Evolutionary conservation across 1,140 invertebrate species (phyloP).

Genomic region (Cydia amplana): DNA sequence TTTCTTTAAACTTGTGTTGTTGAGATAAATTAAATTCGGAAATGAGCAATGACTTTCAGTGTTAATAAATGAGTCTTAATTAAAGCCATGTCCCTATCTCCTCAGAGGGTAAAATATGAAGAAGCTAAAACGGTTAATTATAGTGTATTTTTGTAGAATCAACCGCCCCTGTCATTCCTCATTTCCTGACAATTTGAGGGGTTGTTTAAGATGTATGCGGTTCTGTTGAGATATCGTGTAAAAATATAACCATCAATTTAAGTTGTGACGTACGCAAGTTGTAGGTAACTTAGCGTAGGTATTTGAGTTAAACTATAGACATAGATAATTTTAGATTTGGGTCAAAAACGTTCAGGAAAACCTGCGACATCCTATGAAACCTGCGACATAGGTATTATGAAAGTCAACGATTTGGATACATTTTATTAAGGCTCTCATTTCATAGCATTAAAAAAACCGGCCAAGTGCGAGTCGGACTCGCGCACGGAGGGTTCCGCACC

Average conservation of each 20-base stretch:
- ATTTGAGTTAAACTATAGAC: too few species aligned
- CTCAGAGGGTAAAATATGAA: slow-evolving; percentile 8
- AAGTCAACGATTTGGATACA: too few species aligned
- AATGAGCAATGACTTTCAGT: slow-evolving; percentile 4
- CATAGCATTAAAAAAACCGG: too few species aligned
- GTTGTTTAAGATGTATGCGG: neutral
- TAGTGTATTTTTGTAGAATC: slow-evolving; percentile 9
- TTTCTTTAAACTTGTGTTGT: too few species aligned
- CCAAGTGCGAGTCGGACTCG: too few species aligned
- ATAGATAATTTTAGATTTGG: too few species aligned
- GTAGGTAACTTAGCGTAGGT: too few species aligned
- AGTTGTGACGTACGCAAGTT: neutral
- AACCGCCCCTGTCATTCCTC: slow-evolving; percentile 24
- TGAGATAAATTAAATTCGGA: neutral
- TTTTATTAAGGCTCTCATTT: too few species aligned
- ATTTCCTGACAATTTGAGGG: slow-evolving; percentile 27
- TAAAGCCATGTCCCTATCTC: neutral
- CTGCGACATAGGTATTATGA: too few species aligned
- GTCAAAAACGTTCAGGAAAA: too few species aligned
- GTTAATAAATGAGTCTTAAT: neutral
- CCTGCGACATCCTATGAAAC: too few species aligned
- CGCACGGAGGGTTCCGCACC: too few species aligned
- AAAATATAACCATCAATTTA: neutral
- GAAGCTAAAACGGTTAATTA: slow-evolving; percentile 6
- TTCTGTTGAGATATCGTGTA: neutral